Base-by-base conservation (phyloP, 1,140 invertebrate species). In the Drosophila triauraria region DNA sequence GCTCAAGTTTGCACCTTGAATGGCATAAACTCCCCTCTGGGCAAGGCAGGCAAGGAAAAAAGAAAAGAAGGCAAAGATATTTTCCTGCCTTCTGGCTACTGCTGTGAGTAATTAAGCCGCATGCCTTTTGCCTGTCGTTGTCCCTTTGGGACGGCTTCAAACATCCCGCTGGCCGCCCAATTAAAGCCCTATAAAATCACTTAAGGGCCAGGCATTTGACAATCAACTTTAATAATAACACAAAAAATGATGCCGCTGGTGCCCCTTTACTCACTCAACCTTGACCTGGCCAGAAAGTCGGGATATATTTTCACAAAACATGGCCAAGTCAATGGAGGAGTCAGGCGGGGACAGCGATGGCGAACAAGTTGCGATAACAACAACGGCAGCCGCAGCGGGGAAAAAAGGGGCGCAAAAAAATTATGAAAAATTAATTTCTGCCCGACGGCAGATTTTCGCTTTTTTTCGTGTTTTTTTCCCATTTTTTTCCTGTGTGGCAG, bases 401-500 rank as follows among this genome's bases (percentile, higher is more conserved):
- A 47, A 63, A 75, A 81, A 88, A 90, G 72, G 81, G 81, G 78
- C 75, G 81, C 78, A 90, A 90, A 90, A 88, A 90, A 90, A 90
- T 90, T 90, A 90, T 90, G 86, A 90, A 90, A 88, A 90, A 90
- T 90, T 90, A 90, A 90, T 90, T 90, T 90, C 81, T 90, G 85
- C 75, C 85, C 85, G 82, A 76, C 75, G 86, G 85, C 85, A 91
- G 70, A 90, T 74, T 64, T 62, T 57, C 58, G 65, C 30, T 82
- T 74, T 72, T 60, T 75, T 80, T 74, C 30, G 53, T 47, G 43
- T 59, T 56, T 61, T 51, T 53, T 51, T 40, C 32, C 30, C 13
- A 3, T 47, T 32, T 43, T 58, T 47, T 32, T 43, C 53, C 40
- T 51, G 42, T 46, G 32, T 23, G 61, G 43, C 77, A 80, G 83